Conservation (phyloP, 2,113 vertebrate species). For the Mirza zaza region DNA sequence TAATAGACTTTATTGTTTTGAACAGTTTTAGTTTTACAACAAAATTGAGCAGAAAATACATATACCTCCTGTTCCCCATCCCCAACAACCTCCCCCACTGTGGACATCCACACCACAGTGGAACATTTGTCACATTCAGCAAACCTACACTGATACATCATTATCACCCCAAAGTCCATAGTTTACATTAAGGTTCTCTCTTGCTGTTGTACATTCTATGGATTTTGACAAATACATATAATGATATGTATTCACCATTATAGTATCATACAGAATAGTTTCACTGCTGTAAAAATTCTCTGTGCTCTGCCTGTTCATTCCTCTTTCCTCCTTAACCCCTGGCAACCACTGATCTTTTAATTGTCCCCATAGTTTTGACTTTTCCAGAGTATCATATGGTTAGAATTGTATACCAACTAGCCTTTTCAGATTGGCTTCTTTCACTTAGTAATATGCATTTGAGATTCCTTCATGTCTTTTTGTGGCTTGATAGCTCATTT, state of each 20-base stretch:
- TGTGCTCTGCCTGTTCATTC: neutral
- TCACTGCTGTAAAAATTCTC: neutral
- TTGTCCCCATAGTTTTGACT: neutral
- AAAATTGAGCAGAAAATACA: neutral
- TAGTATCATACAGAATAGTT: neutral
- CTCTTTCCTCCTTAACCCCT: neutral
- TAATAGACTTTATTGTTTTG: neutral
- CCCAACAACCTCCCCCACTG: neutral
- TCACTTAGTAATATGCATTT: neutral
- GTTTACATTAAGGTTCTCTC: neutral
- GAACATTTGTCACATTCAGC: neutral
- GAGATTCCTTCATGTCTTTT: neutral
- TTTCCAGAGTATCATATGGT: neutral
- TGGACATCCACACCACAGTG: neutral
- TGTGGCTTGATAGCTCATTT: conserved; percentile 7
- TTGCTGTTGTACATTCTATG: neutral
- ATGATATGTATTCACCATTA: neutral
- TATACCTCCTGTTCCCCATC: neutral
- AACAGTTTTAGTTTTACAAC: neutral
- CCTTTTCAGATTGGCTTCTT: conserved; percentile 35
- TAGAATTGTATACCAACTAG: neutral
- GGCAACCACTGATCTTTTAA: neutral
- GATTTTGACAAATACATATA: neutral
- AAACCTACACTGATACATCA: neutral
- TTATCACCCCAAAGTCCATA: neutral